phyloP scores from a whole-genome alignment of 2,888 invertebrate species.

The Alviniconcha strummeri region DNA sequence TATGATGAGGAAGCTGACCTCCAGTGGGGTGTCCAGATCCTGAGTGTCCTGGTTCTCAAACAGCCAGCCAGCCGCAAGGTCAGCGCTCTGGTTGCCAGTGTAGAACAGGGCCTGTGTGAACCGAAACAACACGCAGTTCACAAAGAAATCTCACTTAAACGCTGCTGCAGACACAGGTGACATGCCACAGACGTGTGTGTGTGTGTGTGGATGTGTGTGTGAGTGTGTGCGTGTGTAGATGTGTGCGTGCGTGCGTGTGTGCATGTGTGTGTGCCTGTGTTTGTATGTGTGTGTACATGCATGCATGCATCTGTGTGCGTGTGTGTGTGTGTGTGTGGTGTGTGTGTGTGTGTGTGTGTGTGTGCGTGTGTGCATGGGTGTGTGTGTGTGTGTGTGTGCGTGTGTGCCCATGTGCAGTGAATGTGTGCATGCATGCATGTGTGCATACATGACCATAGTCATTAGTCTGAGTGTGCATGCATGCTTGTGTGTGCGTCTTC shows the following conservation, averaged over 20 bases:
- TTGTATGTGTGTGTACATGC: background rate
- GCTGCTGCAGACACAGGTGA: background rate
- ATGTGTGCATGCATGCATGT: background rate
- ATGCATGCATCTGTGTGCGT: background rate
- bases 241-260: constrained; percentile 12
- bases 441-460: no score
- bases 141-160: background rate
- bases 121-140: background rate
- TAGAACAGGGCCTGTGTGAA: constrained; percentile 72
- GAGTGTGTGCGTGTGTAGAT: constrained; percentile 13
- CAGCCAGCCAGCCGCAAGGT: constrained; percentile 77
- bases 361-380: background rate
- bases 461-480: background rate
- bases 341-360: background rate
- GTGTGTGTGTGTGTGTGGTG: background rate
- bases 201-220: constrained; percentile 15
- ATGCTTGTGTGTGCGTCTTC: no score
- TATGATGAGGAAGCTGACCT: constrained; percentile 41
- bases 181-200: no score
- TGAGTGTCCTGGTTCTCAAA: constrained; percentile 75
- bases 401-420: background rate
- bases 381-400: no score
- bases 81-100: constrained; percentile 77
- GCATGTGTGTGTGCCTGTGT: constrained; percentile 18
- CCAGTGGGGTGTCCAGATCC: constrained; percentile 64